These are phyloP conservation scores for Atherix ibis DNA, from an alignment of 2,888 invertebrate species.

Conservation along the genomic window DNA sequence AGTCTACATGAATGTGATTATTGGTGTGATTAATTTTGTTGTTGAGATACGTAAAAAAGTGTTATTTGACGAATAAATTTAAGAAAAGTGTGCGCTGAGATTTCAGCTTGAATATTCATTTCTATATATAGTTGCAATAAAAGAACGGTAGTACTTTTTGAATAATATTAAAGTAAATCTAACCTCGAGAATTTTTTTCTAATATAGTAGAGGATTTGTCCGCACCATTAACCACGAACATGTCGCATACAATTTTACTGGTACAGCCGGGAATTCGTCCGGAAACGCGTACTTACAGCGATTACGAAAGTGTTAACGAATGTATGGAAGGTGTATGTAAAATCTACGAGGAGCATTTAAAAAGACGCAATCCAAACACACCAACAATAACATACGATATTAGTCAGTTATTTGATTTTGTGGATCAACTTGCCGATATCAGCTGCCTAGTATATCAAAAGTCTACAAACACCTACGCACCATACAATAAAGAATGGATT, in stretches of 20 bases:
- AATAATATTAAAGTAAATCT: no score
- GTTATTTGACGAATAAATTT: no score
- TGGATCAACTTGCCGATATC: slow-evolving; percentile 89
- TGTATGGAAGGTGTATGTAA: slow-evolving; percentile 99
- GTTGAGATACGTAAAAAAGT: no score
- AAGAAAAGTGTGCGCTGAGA: no score
- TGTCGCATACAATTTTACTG: slow-evolving; percentile 92
- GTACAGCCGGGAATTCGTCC: slow-evolving; percentile 89
- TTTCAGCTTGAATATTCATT: no score
- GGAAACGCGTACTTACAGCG: slow-evolving; percentile 93
- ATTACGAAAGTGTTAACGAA: slow-evolving; percentile 95
- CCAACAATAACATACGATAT: slow-evolving; percentile 98
- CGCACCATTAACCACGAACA: no score
- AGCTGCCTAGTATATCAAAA: slow-evolving; percentile 95
- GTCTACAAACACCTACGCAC: slow-evolving; percentile 88
- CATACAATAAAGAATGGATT: slow-evolving; percentile 98
- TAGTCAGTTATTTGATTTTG: slow-evolving; percentile 93
- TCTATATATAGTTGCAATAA: no score
- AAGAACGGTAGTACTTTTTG: no score
- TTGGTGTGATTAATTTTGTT: no score
- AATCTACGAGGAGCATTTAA: slow-evolving; percentile 97
- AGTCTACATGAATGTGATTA: no score
- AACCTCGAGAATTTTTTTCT: no score
- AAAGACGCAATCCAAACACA: slow-evolving; percentile 85
- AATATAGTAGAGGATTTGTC: no score